Evolutionary conservation across 2,113 vertebrate species (phyloP).

Genomic region (Leucoraja erinaceus): DNA sequence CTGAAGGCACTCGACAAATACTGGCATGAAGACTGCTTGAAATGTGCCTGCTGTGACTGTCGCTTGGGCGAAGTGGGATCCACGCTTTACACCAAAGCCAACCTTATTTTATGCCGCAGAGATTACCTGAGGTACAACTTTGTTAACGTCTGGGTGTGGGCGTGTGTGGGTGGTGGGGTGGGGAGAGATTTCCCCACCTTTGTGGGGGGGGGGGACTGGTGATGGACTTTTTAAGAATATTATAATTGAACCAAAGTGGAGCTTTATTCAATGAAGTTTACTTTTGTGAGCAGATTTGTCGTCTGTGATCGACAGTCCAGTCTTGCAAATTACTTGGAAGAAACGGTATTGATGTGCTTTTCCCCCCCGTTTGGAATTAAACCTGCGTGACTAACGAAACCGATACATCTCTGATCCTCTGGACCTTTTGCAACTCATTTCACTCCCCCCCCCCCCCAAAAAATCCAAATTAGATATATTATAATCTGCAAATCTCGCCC

Average conservation of each 20-base stretch:
- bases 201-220: too few species aligned
- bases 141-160: neutral
- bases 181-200: neutral
- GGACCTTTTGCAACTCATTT: neutral
- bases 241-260: neutral
- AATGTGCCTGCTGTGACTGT: slow-evolving; percentile 96
- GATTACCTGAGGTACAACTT: slow-evolving; percentile 89
- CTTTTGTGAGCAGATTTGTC: neutral
- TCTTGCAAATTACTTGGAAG: neutral
- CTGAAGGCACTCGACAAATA: slow-evolving; percentile 96
- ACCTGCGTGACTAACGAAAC: neutral
- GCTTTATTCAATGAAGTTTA: neutral
- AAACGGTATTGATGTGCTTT: neutral
- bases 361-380: neutral
- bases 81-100: slow-evolving; percentile 97
- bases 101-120: slow-evolving; percentile 93
- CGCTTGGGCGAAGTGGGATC: slow-evolving; percentile 95
- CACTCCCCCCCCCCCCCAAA: too few species aligned
- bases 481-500: neutral
- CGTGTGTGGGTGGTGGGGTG: neutral
- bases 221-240: neutral
- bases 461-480: neutral
- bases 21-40: slow-evolving; percentile 97
- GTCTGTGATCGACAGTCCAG: neutral
- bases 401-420: neutral